phyloP scores from a whole-genome alignment of 2,888 invertebrate species.

The Sturmia bella region DNA sequence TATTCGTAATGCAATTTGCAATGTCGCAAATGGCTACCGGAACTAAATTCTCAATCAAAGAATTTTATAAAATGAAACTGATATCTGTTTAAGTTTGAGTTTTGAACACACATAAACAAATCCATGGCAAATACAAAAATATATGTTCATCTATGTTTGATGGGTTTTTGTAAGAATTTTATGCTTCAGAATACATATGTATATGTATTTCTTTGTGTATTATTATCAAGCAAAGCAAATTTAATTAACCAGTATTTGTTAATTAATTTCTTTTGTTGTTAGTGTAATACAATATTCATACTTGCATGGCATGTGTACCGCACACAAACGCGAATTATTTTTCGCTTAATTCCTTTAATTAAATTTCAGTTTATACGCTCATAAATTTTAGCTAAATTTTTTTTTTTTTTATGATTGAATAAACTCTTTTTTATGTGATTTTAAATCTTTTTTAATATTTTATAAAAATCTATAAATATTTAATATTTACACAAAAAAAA shows the following conservation, averaged over 20 bases:
- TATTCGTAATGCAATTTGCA: conserved; percentile 28
- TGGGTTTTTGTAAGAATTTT: background rate
- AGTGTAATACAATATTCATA: background rate
- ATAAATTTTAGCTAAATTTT: conserved; percentile 40
- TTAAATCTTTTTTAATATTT: conserved; percentile 58
- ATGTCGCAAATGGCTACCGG: conserved; percentile 41
- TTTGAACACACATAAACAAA: too few species aligned
- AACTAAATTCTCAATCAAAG: conserved; percentile 40
- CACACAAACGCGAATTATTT: too few species aligned
- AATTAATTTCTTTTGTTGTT: conserved; percentile 28
- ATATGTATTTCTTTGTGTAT: background rate
- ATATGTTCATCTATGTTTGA: background rate
- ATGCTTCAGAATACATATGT: background rate
- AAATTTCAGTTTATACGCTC: conserved; percentile 6
- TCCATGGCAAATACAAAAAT: too few species aligned
- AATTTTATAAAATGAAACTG: conserved; percentile 29
- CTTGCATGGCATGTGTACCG: background rate
- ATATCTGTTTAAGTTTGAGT: conserved; percentile 10
- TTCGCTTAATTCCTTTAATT: background rate
- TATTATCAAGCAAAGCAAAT: background rate
- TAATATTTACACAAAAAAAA: conserved; percentile 49
- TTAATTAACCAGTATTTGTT: conserved; percentile 44
- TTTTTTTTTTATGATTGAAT: conserved; percentile 48
- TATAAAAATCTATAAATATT: conserved; percentile 51
- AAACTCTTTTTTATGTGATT: conserved; percentile 51